phyloP scores from a whole-genome alignment of 2,888 invertebrate genomes.

The Tribolium freemani region DNA sequence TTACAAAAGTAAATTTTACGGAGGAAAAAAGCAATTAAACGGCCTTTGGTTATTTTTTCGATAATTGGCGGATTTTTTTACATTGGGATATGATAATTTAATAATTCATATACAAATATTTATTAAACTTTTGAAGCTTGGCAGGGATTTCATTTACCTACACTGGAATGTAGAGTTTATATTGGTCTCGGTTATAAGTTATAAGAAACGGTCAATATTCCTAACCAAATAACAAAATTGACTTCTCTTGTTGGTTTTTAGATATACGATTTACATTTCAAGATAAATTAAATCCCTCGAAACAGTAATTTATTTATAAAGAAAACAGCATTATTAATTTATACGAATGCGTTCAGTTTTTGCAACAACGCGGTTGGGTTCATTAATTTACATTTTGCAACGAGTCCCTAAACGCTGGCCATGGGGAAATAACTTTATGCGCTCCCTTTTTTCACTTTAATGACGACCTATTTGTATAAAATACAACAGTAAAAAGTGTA shows the following conservation, averaged over 20 bases:
- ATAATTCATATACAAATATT: background rate
- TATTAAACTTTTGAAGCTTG: background rate
- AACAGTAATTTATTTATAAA: slow-evolving; percentile 19
- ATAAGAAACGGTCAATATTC: slow-evolving; percentile 1
- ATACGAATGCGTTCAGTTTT: slow-evolving; percentile 30
- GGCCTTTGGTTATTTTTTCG: no score
- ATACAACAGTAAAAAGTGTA: background rate
- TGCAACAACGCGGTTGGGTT: slow-evolving; percentile 24
- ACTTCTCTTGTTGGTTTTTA: background rate
- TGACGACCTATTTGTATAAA: slow-evolving; percentile 18
- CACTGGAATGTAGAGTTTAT: background rate
- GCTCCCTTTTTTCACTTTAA: slow-evolving; percentile 4
- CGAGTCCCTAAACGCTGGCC: slow-evolving; percentile 15
- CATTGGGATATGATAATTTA: background rate
- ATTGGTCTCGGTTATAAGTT: background rate
- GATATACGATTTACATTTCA: slow-evolving; percentile 8
- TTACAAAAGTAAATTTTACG: background rate
- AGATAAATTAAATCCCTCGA: slow-evolving; percentile 30
- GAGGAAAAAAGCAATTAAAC: background rate
- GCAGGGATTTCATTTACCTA: background rate
- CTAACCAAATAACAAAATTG: slow-evolving; percentile 1
- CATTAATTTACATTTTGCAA: slow-evolving; percentile 41
- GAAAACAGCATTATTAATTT: slow-evolving; percentile 32
- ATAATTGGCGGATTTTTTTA: background rate
- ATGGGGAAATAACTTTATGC: slow-evolving; percentile 30